Percentiles rank a stretch among this genome's conserved stretches.
Conservation (phyloP, 1,140 invertebrate species). For the Drosophila elegans region DNA sequence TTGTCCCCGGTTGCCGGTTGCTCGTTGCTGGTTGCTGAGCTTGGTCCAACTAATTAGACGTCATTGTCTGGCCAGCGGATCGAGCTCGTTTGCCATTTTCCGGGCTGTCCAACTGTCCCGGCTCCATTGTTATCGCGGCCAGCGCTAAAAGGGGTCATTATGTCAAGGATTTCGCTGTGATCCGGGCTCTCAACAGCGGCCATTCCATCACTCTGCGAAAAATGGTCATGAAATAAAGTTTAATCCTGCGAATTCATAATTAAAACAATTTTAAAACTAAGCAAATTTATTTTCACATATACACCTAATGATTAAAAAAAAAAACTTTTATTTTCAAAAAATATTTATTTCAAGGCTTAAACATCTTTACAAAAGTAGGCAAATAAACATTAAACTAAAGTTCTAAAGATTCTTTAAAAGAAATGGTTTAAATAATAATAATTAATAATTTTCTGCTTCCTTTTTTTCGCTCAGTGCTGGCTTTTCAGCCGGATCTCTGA, state of each 20-base stretch:
- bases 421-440: too few relatives aligned
- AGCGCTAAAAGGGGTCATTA: slow-evolving; percentile 82
- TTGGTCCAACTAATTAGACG: slow-evolving; percentile 73
- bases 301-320: too few relatives aligned
- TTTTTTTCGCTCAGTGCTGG: slow-evolving; percentile 10
- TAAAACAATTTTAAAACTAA: too few relatives aligned
- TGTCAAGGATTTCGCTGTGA: slow-evolving; percentile 73
- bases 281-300: too few relatives aligned
- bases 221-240: background rate
- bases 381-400: too few relatives aligned
- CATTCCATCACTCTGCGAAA: slow-evolving; percentile 2
- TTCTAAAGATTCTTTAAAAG: too few relatives aligned
- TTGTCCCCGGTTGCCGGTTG: slow-evolving; percentile 31
- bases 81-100: slow-evolving; percentile 59
- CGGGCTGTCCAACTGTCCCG: slow-evolving; percentile 54
- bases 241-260: background rate
- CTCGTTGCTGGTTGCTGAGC: slow-evolving; percentile 18
- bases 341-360: too few relatives aligned
- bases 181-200: slow-evolving; percentile 12
- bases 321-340: too few relatives aligned
- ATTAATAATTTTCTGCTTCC: background rate
- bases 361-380: too few relatives aligned
- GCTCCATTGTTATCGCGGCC: slow-evolving; percentile 74
- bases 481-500: slow-evolving; percentile 24
- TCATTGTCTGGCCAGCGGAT: slow-evolving; percentile 69